A percentile compares a stretch with the other conserved stretches of the same genome.
Conservation (phyloP, 2,113 vertebrate species). For the Mungos mungo region DNA sequence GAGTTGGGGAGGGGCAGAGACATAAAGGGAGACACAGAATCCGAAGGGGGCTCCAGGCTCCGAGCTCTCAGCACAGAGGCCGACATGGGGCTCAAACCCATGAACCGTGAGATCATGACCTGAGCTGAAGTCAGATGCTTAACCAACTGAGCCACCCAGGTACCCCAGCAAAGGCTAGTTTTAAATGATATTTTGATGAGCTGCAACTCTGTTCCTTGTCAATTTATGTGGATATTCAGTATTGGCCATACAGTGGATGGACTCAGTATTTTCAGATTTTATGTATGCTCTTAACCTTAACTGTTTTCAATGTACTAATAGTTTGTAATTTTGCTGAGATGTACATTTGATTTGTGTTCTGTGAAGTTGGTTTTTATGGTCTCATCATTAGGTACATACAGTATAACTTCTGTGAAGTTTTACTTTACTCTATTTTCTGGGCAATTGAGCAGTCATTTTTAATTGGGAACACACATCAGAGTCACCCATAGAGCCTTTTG, state of each 20-base stretch:
- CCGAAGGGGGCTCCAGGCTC: no score
- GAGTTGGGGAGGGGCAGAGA: no score
- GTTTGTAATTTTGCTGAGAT: background rate
- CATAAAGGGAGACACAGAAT: no score
- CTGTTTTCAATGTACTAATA: background rate
- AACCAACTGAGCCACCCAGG: no score
- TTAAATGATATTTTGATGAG: background rate
- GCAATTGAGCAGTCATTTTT: background rate
- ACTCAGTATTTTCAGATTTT: background rate
- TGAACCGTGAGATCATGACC: no score
- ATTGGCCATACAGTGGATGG: background rate
- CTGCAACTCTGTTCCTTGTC: background rate
- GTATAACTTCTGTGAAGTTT: background rate
- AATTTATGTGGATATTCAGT: background rate
- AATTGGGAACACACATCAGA: background rate
- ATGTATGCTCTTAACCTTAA: background rate
- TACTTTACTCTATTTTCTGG: background rate
- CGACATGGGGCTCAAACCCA: no score
- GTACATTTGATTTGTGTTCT: background rate
- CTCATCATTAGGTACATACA: background rate
- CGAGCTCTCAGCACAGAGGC: no score
- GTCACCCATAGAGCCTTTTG: background rate
- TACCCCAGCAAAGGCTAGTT: background rate
- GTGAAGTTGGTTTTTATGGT: background rate
- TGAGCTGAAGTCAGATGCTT: no score